A percentile compares a stretch with the other conserved stretches of the same genome.
Conservation (phyloP, 2,113 vertebrate genomes). For the Aleadryas rufinucha region DNA sequence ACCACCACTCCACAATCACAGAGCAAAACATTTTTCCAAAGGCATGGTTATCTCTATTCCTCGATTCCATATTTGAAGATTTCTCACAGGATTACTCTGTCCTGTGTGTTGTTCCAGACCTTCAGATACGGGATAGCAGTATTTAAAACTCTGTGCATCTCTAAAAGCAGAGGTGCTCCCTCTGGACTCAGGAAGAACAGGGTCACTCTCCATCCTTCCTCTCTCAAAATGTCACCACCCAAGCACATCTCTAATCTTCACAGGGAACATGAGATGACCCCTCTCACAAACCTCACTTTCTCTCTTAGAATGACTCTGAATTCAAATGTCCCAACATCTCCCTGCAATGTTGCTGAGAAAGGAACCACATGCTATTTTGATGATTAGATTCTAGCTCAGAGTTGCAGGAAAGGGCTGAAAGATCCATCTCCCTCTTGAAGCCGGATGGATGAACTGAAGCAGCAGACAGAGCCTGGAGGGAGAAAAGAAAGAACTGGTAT, state of each 20-base stretch:
- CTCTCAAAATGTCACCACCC: neutral
- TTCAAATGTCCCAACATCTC: neutral
- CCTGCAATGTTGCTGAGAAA: neutral
- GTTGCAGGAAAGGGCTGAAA: constrained; percentile 24
- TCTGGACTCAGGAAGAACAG: neutral
- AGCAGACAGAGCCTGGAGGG: constrained; percentile 53
- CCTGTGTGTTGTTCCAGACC: neutral
- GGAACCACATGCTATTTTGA: neutral
- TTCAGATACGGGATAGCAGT: neutral
- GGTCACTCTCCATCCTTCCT: neutral
- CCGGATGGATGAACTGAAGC: constrained; percentile 64
- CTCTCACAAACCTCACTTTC: neutral
- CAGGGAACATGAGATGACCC: neutral
- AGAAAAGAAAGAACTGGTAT: constrained; percentile 43
- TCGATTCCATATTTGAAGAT: neutral
- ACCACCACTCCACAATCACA: neutral
- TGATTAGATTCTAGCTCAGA: neutral
- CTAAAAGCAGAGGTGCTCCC: neutral
- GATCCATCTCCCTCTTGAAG: constrained; percentile 60
- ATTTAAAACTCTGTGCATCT: neutral
- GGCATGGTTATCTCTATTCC: neutral
- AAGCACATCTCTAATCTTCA: neutral
- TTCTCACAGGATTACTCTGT: neutral
- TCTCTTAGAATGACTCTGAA: neutral
- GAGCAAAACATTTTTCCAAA: neutral